Evolutionary conservation across 2,888 invertebrate genomes (phyloP).

Genomic region (Megaustenia siamemsis): DNA sequence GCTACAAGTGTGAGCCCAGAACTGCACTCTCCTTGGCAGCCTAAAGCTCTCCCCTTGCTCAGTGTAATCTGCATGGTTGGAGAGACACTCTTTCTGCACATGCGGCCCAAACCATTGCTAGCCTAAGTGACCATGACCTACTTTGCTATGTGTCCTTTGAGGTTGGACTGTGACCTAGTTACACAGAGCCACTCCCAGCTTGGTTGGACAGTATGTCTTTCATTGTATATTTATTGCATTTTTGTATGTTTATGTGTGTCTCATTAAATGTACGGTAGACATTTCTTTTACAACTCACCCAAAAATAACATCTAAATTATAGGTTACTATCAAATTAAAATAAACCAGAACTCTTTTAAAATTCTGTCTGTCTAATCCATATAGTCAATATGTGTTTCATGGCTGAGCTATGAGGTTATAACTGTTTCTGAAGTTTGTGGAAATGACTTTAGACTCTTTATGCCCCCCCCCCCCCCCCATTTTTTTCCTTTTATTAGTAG

Average conservation of each 20-base stretch:
- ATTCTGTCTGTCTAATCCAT: no score
- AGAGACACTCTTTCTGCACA: slow-evolving; percentile 13
- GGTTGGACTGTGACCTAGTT: slow-evolving; percentile 47
- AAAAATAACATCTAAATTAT: no score
- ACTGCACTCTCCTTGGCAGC: slow-evolving; percentile 29
- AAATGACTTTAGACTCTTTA: no score
- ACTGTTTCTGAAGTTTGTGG: no score
- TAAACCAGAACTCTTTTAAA: no score
- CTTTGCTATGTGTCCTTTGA: slow-evolving; percentile 48
- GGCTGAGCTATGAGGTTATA: no score
- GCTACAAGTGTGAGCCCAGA: slow-evolving; percentile 15
- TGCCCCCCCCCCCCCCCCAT: no score
- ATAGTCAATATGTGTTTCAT: no score
- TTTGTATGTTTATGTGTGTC: neutral
- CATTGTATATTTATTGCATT: slow-evolving; percentile 32
- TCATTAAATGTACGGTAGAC: neutral
- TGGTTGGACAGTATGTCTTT: slow-evolving; percentile 45
- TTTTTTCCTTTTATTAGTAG: no score
- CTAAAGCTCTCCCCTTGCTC: slow-evolving; percentile 20
- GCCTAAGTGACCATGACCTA: slow-evolving; percentile 50
- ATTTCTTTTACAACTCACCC: neutral
- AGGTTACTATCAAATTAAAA: no score
- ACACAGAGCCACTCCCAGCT: slow-evolving; percentile 32
- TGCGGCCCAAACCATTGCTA: slow-evolving; percentile 34
- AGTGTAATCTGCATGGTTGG: slow-evolving; percentile 34